Base-by-base conservation (phyloP, 2,113 vertebrate species). In the Chamaetylas fuelleborni region DNA sequence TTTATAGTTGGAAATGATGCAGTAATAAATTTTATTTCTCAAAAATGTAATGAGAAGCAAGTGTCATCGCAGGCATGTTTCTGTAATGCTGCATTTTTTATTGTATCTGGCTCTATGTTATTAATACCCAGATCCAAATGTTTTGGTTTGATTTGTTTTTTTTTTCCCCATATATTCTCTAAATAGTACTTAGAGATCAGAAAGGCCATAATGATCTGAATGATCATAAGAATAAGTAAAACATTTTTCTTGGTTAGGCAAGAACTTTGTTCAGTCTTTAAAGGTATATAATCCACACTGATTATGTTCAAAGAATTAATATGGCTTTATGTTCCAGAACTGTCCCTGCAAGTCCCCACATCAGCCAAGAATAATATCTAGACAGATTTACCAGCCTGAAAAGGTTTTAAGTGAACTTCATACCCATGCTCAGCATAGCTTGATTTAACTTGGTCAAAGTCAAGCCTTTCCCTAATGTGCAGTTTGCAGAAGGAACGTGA, bases 1-100 rank as follows among this genome's bases (percentile, higher is more conserved):
- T 80, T 92, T 82, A 70, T n/a, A 79, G 28, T 28, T 94, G 53
- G 79, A 93, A 95, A 81, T 71, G 45, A 74, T 67, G 25, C 36
- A 78, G 64, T 71, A 88, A 84, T 88, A 66, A 81, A 71, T 84
- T 86, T 88, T 95, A 17, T 78, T 74, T 76, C 45, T 86, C 47
- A 53, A 88, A 92, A 88, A 66, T 53, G 40, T 84, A 90, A 88
- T 90, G 51, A 83, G 84, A 87, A 95, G 42, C 47, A 85, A 92
- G 73, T 89, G 79, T 91, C 71, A 90, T 74, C 31, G 0, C 53
- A 88, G 45, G 60, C 62, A 43, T 56, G 10, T 81, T 83, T 64
- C 67, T 81, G 10, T 66, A 93, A 70, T 19, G 36, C 26, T 65
- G 40, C 51, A 48, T 70, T 86, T 97, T 91, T 88, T 74, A 45